A percentile compares a stretch with the other conserved stretches of the same genome.
These are phyloP conservation scores for Physella acuta DNA, from an alignment of 1,140 invertebrate genomes.

Conservation along the genomic window DNA sequence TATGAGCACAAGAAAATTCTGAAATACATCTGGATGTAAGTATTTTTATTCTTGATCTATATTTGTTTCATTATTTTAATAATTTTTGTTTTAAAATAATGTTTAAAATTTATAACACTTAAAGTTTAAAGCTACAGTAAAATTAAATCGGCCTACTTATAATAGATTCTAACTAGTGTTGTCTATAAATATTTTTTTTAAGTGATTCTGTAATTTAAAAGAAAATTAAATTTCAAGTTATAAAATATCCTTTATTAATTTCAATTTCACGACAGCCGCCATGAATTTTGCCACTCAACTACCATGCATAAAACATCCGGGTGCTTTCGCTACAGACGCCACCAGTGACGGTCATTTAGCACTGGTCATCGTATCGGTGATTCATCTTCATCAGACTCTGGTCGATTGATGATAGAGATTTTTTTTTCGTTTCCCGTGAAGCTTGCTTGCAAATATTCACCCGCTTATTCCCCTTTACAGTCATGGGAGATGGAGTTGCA, in stretches of 20 bases:
- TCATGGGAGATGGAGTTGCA: too few species aligned
- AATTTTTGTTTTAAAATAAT: too few species aligned
- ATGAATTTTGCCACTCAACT: background rate
- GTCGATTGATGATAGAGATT: background rate
- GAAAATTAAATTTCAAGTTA: background rate
- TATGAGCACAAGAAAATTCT: too few species aligned
- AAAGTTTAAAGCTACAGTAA: background rate
- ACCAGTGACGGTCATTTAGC: background rate
- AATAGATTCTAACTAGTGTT: background rate
- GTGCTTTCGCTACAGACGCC: background rate
- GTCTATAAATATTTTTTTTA: background rate
- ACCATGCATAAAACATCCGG: background rate
- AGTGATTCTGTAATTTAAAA: background rate
- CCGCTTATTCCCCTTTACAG: too few species aligned
- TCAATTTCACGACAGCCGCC: background rate
- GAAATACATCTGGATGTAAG: too few species aligned
- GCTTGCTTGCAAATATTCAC: too few species aligned
- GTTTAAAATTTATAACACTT: too few species aligned
- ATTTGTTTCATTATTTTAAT: too few species aligned
- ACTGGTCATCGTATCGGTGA: conserved; percentile 2
- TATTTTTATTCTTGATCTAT: too few species aligned
- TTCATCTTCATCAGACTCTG: conserved; percentile 6
- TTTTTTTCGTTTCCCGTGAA: too few species aligned
- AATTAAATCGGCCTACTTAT: background rate
- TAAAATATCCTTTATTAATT: background rate